Evolutionary conservation across 1,140 invertebrate species (phyloP).

Genomic region (Drosophila suzukii): DNA sequence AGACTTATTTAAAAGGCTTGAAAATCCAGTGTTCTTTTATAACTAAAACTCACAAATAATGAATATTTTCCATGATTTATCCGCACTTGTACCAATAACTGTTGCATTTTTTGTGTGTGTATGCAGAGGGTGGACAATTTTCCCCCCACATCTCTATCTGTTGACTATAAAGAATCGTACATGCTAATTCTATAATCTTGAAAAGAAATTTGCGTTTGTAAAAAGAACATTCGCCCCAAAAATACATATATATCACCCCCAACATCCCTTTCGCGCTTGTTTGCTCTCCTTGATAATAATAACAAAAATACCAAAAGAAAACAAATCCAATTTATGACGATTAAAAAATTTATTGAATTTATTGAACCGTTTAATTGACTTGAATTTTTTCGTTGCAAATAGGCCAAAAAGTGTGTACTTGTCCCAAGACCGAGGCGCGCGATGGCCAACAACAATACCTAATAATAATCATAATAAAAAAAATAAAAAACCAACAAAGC

Average conservation of each 20-base stretch:
- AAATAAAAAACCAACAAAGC: conserved; percentile 47
- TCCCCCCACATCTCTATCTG: conserved; percentile 20
- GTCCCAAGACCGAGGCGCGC: conserved; percentile 85
- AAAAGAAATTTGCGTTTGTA: conserved; percentile 34
- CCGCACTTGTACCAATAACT: conserved; percentile 14
- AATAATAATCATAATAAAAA: conserved; percentile 71
- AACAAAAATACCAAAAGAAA: conserved; percentile 40
- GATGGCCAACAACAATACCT: conserved; percentile 84
- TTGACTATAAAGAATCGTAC: conserved; percentile 36
- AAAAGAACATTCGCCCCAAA: conserved; percentile 26
- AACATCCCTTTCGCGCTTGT: conserved; percentile 55
- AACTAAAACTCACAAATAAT: too few relatives aligned
- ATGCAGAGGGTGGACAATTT: conserved; percentile 43
- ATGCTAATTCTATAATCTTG: conserved; percentile 35
- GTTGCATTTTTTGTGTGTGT: conserved; percentile 39
- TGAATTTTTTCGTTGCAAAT: conserved; percentile 84
- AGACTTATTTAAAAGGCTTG: too few relatives aligned
- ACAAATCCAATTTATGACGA: conserved; percentile 70
- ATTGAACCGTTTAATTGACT: conserved; percentile 83
- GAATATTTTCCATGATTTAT: neutral
- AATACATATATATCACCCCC: conserved; percentile 11
- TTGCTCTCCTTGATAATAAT: conserved; percentile 57
- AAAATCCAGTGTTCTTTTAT: too few relatives aligned
- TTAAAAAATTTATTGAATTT: conserved; percentile 56
- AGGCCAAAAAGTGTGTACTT: conserved; percentile 85